Base-by-base conservation (phyloP, 2,888 invertebrate genomes). In the Octonoba sinensis region DNA sequence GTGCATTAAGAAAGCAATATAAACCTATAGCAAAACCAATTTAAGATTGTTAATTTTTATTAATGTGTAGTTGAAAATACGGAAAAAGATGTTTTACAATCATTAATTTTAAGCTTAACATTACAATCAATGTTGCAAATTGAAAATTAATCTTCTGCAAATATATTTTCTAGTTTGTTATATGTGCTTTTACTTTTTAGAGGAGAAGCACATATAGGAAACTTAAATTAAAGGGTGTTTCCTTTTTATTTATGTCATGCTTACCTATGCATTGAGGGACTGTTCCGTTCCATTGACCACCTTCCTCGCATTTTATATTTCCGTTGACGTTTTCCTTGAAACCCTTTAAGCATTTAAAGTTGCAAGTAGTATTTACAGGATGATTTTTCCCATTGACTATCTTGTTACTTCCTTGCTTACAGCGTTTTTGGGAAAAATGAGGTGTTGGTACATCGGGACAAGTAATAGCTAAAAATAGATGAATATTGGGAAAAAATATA, bases 251-350 rank as follows among this genome's bases (percentile, higher is more conserved):
- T n/a, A n/a, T 18, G 1, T 8, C 56, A 6, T 6, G 47, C 49
- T 66, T 22, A 78, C 71, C 49, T 51, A 49, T 47, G 49, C 81
- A 82, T 49, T 65, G 59, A 3, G 64, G 46, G 18, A 57, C 8
- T 4, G 57, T 24, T 22, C 56, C 70, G 18, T 56, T 66, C 79
- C 79, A 79, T 11, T 36, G 67, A 1, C 79, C 73, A 12, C 67
- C 54, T 15, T 44, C 36, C 20, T 44, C 18, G 44, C 79, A 79
- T 6, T 20, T 6, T 3, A 73, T 11, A 0, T 8, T 15, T 13
- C 22, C 3, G 0, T 24, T 6, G n/a, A 12, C 18, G 8, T 12
- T 22, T 3, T 51, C 12, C 15, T 66, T 22, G 36, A 60, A 79
- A 3, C 79, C 79, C 15, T 11, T 67, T 20, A 44, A 18, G 47